These are phyloP conservation scores for Lasaia peninsularis DNA, from an alignment of 1,140 invertebrate genomes.

Conservation along the genomic window DNA sequence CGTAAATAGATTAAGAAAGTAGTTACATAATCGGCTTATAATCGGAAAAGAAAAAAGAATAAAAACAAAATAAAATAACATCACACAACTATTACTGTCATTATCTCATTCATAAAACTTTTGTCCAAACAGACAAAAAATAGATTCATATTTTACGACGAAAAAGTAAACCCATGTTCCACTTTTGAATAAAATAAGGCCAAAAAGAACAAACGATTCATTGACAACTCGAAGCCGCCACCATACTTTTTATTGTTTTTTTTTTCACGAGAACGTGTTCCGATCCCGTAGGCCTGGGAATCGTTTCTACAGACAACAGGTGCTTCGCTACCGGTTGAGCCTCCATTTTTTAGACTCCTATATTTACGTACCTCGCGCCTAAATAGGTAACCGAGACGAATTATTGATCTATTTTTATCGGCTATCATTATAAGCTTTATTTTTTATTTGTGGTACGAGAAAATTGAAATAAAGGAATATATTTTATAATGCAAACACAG, in stretches of 20 bases:
- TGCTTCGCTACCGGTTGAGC: slow-evolving; percentile 40
- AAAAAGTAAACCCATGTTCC: slow-evolving; percentile 5
- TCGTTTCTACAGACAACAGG: slow-evolving; percentile 47
- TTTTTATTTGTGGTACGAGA: background rate
- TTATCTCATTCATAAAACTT: too few relatives aligned
- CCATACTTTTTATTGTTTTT: slow-evolving; percentile 27
- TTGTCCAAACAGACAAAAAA: background rate
- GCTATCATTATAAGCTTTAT: background rate
- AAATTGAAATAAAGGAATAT: background rate
- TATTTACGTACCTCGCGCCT: slow-evolving; percentile 14
- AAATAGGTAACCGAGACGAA: slow-evolving; percentile 28
- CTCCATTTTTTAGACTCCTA: slow-evolving; percentile 14
- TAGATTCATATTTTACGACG: background rate
- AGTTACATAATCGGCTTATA: too few relatives aligned
- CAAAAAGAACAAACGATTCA: slow-evolving; percentile 14
- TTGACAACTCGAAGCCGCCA: slow-evolving; percentile 17
- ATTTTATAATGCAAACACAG: background rate
- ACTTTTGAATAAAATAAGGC: background rate
- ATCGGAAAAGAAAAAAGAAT: too few relatives aligned
- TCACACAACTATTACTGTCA: too few relatives aligned
- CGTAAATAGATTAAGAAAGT: too few relatives aligned
- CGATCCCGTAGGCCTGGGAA: slow-evolving; percentile 38
- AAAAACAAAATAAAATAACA: too few relatives aligned
- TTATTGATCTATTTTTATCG: slow-evolving; percentile 16
- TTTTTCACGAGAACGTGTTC: slow-evolving; percentile 34